phyloP scores from a whole-genome alignment of 2,888 invertebrate species.

The Ernsta delagoae region DNA sequence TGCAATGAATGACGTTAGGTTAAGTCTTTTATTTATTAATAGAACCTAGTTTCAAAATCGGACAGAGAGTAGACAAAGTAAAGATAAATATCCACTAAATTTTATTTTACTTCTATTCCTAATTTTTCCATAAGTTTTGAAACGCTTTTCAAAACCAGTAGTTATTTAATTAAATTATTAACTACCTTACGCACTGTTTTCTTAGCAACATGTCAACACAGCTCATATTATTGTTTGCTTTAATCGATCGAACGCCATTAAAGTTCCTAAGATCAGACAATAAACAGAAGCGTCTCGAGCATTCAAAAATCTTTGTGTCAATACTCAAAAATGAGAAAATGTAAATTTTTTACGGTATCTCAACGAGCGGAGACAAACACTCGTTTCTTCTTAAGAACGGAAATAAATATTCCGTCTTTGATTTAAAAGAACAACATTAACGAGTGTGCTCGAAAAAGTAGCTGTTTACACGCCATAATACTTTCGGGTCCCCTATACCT shows the following conservation, averaged over 20 bases:
- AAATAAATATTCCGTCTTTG: conserved; percentile 54
- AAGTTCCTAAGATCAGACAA: conserved; percentile 24
- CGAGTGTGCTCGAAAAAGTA: conserved; percentile 46
- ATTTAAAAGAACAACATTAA: conserved; percentile 56
- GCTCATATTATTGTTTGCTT: background rate
- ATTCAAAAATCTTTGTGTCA: conserved; percentile 62
- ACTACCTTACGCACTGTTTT: background rate
- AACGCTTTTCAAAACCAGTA: no score
- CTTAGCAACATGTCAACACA: conserved; percentile 13
- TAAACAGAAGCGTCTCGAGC: conserved; percentile 34
- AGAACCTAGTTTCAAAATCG: no score
- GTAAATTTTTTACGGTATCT: conserved; percentile 56
- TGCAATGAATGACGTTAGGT: no score
- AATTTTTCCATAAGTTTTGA: no score
- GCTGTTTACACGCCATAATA: conserved; percentile 41
- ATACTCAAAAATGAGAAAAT: conserved; percentile 59
- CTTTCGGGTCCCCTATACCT: background rate
- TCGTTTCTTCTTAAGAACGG: conserved; percentile 48
- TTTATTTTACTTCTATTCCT: no score
- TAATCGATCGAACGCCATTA: conserved; percentile 2
- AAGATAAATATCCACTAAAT: no score
- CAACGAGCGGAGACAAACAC: conserved; percentile 55
- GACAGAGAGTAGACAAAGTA: no score
- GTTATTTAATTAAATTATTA: background rate
- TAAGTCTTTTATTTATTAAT: background rate